Conservation (phyloP, 2,797 vertebrate species). For the Sebastes minor region DNA sequence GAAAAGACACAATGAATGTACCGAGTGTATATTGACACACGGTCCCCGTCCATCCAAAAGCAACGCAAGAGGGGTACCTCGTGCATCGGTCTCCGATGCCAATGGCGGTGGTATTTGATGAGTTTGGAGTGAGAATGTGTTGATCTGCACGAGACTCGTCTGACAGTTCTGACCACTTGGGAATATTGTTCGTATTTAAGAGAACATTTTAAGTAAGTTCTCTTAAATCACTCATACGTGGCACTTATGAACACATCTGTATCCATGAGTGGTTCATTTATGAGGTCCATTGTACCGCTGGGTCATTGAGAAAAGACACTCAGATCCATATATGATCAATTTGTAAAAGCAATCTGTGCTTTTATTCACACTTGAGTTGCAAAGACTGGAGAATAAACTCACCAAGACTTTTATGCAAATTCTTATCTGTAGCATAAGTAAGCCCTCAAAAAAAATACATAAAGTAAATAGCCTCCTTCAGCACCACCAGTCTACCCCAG, state of each 20-base stretch:
- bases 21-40: too few relatives aligned
- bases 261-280: not conserved
- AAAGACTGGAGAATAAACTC: not conserved
- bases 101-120: too few relatives aligned
- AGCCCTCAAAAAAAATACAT: not conserved
- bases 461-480: not conserved
- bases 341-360: not conserved
- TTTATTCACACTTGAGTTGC: not conserved
- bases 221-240: not conserved
- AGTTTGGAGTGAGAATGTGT: too few relatives aligned
- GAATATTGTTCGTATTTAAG: not conserved
- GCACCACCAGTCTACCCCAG: not conserved
- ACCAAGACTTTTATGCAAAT: not conserved
- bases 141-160: not conserved
- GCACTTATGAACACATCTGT: not conserved
- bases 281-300: not conserved
- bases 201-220: not conserved
- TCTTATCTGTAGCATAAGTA: not conserved
- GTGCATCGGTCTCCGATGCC: too few relatives aligned
- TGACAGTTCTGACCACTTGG: not conserved
- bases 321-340: not conserved
- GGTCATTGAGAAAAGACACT: not conserved
- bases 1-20: too few relatives aligned
- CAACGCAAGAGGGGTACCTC: too few relatives aligned
- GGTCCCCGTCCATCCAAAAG: too few relatives aligned